Base-by-base conservation (phyloP, 1,140 invertebrate genomes). In the Macrosteles quadrilineatus region DNA sequence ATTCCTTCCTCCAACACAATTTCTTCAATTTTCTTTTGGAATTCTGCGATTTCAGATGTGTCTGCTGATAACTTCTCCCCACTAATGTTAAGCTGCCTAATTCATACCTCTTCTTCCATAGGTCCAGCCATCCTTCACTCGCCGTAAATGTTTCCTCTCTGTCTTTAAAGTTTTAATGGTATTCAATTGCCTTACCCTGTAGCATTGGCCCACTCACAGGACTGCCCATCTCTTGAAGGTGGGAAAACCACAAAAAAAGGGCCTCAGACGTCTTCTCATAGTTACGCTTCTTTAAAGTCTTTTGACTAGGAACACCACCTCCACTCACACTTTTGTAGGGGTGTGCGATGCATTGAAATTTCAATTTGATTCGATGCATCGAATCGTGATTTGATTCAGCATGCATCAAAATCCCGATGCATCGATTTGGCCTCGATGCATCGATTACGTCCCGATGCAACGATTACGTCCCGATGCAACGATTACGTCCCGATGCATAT, bases 81-180 rank as follows among this genome's bases (percentile, higher is more conserved):
- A 25, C 23, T 55, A 71, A 77, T 80, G 57, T 76, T 79, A 63
- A 80, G 66, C 71, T 79, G 73, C 50, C 75, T 45, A 4, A 68
- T 53, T 47, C 66, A 21, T 55, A 53, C 19, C 23, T 27, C 23
- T 68, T 68, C 31, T 68, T 68, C 66, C 66, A 68, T n/a, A 23
- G 2, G 66, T 53, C 23, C 12, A 68, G 23, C 47, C 66, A 68
- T 29, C 66, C 66, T 1, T 53, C 1, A n/a, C 66, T 68, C 1
- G 66, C 47, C 1, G 45, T 68, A 30, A 68, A 68, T 3, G 1
- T 27, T 68, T 55, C 21, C 2, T 68, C 29, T 1, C 69, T 47
- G 27, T 62, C 27, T 25, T 67, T 43, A 66, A 30, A 72, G 65
- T 21, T 45, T 30, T 63, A 32, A 66, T 65, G 47, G 57, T 70